Conservation (phyloP, 2,888 invertebrate species). For the Quadriops clusia region DNA sequence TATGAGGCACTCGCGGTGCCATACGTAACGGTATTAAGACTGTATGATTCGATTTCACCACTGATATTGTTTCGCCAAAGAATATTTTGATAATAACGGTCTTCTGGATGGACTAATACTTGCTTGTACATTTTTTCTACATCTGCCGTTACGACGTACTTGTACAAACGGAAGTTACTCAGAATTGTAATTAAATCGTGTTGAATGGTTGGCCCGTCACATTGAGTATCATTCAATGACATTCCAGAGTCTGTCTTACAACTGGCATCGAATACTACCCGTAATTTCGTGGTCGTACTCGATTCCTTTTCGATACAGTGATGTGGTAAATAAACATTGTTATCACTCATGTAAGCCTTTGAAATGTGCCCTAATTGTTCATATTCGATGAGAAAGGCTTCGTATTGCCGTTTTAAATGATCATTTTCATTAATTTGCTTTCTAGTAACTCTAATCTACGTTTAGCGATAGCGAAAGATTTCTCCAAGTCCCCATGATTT, state of each 20-base stretch:
- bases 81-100: slow-evolving; percentile 15
- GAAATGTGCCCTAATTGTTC: too few relatives aligned
- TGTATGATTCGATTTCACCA: slow-evolving; percentile 9
- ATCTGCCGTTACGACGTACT: slow-evolving; percentile 17
- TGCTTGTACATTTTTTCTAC: slow-evolving; percentile 21
- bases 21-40: slow-evolving; percentile 9
- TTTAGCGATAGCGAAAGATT: too few relatives aligned
- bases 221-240: slow-evolving; percentile 18
- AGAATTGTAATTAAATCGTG: slow-evolving; percentile 14
- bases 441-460: too few relatives aligned
- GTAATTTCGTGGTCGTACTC: slow-evolving; percentile 2
- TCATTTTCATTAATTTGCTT: too few relatives aligned
- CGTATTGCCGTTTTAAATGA: too few relatives aligned
- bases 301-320: too few relatives aligned
- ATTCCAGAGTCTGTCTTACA: slow-evolving; percentile 9
- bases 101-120: slow-evolving; percentile 13
- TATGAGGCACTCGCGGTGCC: slow-evolving; percentile 7
- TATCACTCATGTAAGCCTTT: too few relatives aligned
- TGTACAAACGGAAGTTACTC: slow-evolving; percentile 9
- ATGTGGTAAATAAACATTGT: too few relatives aligned
- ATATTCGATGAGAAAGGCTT: too few relatives aligned
- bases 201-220: slow-evolving; percentile 19
- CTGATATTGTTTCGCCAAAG: slow-evolving; percentile 13
- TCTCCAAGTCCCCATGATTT: too few relatives aligned
- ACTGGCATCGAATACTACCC: slow-evolving; percentile 2